phyloP scores from a whole-genome alignment of 64 coral and sea anemone species.

The Montipora efflorescens region DNA sequence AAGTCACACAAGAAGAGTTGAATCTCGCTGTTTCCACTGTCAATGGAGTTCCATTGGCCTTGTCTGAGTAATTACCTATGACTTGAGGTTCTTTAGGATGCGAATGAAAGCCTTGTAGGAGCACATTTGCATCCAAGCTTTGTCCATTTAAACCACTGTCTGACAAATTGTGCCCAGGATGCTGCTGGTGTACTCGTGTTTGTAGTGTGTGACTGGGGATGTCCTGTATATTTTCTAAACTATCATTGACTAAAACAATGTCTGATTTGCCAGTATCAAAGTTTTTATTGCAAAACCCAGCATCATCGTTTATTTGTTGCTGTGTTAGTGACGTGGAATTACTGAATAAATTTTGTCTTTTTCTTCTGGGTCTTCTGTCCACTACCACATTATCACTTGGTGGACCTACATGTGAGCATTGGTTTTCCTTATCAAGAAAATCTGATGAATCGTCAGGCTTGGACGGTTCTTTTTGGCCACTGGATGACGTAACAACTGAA shows the following conservation, averaged over 20 bases:
- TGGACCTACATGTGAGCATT: background rate
- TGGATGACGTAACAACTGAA: background rate
- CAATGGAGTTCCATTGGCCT: background rate
- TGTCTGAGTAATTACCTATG: background rate
- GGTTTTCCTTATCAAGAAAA: slow-evolving; percentile 33
- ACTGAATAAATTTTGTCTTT: slow-evolving; percentile 14
- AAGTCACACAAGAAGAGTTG: slow-evolving; percentile 3
- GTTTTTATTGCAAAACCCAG: background rate
- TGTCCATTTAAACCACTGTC: background rate
- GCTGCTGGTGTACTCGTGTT: no score
- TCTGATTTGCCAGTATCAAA: background rate
- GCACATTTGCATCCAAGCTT: background rate
- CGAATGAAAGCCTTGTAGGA: background rate
- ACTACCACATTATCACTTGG: background rate
- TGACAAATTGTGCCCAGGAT: background rate
- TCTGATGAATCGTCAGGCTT: background rate
- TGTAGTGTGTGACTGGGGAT: background rate
- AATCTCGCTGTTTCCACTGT: background rate
- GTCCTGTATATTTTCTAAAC: background rate
- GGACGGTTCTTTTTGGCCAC: background rate
- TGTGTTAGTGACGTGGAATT: background rate
- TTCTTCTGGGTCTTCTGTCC: background rate
- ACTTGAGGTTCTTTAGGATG: background rate
- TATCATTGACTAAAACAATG: slow-evolving; percentile 20
- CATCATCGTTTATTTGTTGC: background rate